Evolutionary conservation across 1,140 invertebrate species (phyloP).

Genomic region (Cataglyphis hispanica): DNA sequence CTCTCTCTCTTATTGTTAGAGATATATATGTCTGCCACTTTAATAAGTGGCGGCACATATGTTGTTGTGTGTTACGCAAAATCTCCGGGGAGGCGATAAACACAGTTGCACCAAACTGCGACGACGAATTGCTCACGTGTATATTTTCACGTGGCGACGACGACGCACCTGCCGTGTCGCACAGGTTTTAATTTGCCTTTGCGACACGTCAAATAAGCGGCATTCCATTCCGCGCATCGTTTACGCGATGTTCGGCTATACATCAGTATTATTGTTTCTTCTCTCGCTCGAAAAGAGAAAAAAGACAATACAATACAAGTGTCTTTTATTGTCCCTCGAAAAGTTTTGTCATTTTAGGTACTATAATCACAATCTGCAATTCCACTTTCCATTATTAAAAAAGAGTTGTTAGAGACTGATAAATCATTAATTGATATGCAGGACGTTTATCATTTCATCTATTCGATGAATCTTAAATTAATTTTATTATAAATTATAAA

Average conservation of each 20-base stretch:
- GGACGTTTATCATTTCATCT: not conserved
- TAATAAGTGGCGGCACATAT: not conserved
- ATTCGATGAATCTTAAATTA: not conserved
- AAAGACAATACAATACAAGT: conserved; percentile 1
- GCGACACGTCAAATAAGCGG: conserved; percentile 41
- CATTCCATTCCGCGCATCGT: conserved; percentile 49
- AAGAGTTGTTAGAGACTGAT: conserved; percentile 1
- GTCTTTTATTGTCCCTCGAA: conserved; percentile 4
- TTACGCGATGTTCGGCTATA: not conserved
- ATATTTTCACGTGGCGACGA: conserved; percentile 9
- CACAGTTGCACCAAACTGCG: conserved; percentile 1
- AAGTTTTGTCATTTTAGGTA: not conserved
- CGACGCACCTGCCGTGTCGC: conserved; percentile 57
- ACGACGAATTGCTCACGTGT: conserved; percentile 23
- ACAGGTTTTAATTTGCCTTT: conserved; percentile 61
- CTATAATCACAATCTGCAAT: not conserved
- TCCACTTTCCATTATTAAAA: no score
- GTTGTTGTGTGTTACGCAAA: conserved; percentile 6
- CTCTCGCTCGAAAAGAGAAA: not conserved
- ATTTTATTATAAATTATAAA: no score
- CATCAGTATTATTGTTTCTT: not conserved
- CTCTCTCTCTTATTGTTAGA: no score
- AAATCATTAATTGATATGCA: conserved; percentile 6
- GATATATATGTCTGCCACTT: not conserved
- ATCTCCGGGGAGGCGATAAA: conserved; percentile 16